Base-by-base conservation (phyloP, 2,888 invertebrate species). In the Troglohyphantes excavatus region DNA sequence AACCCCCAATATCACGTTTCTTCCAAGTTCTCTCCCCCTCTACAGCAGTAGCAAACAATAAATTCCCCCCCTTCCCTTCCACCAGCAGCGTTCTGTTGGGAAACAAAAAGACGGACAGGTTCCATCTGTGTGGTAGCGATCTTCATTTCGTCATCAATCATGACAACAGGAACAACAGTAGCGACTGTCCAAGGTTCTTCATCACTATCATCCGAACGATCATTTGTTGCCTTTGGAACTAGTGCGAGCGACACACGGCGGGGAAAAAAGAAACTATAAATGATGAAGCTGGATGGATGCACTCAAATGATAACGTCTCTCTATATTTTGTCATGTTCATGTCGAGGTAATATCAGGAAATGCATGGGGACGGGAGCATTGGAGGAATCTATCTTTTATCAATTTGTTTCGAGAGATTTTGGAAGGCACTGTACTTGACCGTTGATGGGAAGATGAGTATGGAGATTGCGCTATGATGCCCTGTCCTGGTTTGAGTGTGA, bases 121-220 rank as follows among this genome's bases (percentile, higher is more conserved):
- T 53, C 88, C 82, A 76, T 88, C 88, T 88, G 88, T 59, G 61
- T 43, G 70, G 75, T 67, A 82, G 81, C 33, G 75, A 76, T 82
- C 68, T 82, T 88, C 88, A 88, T 88, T 88, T 82, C 27, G 75
- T 63, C 82, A 82, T 88, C 88, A 82, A 88, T 88, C 88, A 82
- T 88, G 85, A 33, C 76, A 76, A 63, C 53, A 39, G 61, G 59
- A 82, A 88, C 82, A 88, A 76, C 67, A 88, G 82, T 70, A 43
- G 82, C 11, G 76, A 81, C 73, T 81, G 73, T 75, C 67, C 72
- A 53, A 75, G 59, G 88, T 76, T 82, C 88, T 88, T 88, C 88
- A 88, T 82, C 76, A 82, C 88, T 88, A 88, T 88, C 88, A 88
- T 88, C 73, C 73, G 23, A 11, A 19, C 65, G 33, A 88, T 88